phyloP scores from a whole-genome alignment of 2,113 vertebrate species.

The Nothobranchius kuhntae region DNA sequence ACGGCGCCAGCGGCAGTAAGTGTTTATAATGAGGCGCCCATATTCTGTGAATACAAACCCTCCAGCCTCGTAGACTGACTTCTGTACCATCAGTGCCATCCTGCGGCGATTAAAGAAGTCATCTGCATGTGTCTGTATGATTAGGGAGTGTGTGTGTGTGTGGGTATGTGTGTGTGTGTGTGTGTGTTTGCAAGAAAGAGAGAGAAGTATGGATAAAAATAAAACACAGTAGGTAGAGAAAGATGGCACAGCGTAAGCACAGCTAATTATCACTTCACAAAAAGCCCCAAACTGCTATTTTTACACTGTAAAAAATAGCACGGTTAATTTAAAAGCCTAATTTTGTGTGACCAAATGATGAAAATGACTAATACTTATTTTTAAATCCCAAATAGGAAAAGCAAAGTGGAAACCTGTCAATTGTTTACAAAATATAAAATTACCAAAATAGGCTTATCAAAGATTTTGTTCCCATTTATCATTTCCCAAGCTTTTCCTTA shows the following conservation, averaged over 20 bases:
- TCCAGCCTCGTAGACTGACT: conserved; percentile 42
- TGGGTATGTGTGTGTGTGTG: conserved; percentile 23
- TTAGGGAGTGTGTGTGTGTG: conserved; percentile 45
- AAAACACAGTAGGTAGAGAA: conserved; percentile 33
- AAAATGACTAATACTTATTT: conserved; percentile 1
- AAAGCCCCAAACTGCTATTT: conserved; percentile 10
- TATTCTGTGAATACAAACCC: conserved; percentile 46
- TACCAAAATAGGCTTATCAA: conserved; percentile 12
- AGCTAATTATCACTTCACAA: conserved; percentile 12
- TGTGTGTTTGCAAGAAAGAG: background rate
- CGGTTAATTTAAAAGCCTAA: conserved; percentile 9
- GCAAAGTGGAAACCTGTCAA: conserved; percentile 20
- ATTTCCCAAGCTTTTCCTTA: conserved; percentile 66
- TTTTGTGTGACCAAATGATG: conserved; percentile 25
- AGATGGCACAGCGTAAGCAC: conserved; percentile 34
- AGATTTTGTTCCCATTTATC: conserved; percentile 63
- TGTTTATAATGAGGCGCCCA: conserved; percentile 51
- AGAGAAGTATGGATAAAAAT: conserved; percentile 15
- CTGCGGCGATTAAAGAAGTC: conserved; percentile 69
- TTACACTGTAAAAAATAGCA: background rate
- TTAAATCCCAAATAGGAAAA: conserved; percentile 8
- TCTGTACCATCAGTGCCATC: conserved; percentile 58
- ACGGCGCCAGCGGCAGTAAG: conserved; percentile 45
- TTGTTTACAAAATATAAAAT: conserved; percentile 47
- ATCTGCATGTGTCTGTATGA: conserved; percentile 68